Conservation (phyloP, 2,797 vertebrate genomes). For the Aulostomus chinensis region DNA sequence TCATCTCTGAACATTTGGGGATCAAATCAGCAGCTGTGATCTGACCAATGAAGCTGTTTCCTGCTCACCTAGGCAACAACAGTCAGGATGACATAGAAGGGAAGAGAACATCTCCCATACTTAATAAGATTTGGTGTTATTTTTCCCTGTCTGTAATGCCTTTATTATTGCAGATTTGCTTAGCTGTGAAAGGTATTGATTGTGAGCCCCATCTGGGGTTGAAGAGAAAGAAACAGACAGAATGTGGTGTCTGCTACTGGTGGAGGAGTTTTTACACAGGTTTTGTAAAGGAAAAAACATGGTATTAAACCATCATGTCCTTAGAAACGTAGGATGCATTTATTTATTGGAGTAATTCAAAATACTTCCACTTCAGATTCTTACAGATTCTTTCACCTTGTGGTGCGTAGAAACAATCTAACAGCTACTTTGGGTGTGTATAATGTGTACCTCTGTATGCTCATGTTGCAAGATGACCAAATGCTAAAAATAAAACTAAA, state of each 20-base stretch:
- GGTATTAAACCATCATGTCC: too few relatives aligned
- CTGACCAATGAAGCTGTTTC: slow-evolving; percentile 35
- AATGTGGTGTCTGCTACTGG: slow-evolving; percentile 46
- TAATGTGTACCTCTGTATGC: too few relatives aligned
- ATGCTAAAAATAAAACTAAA: too few relatives aligned
- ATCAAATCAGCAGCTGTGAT: slow-evolving; percentile 53
- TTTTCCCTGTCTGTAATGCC: slow-evolving; percentile 77
- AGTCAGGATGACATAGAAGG: slow-evolving; percentile 58
- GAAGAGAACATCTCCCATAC: slow-evolving; percentile 67
- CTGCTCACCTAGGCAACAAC: slow-evolving; percentile 65
- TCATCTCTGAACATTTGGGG: slow-evolving; percentile 60
- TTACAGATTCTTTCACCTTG: too few relatives aligned
- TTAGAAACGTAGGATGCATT: too few relatives aligned
- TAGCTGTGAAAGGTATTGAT: slow-evolving; percentile 80
- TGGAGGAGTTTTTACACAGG: slow-evolving; percentile 60
- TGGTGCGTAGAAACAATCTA: too few relatives aligned
- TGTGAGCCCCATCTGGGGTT: slow-evolving; percentile 59
- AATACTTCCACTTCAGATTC: too few relatives aligned
- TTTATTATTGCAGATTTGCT: slow-evolving; percentile 84
- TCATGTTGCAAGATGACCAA: too few relatives aligned
- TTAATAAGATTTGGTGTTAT: slow-evolving; percentile 79
- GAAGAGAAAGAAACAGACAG: slow-evolving; percentile 46
- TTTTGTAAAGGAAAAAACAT: slow-evolving; percentile 20
- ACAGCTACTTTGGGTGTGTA: too few relatives aligned
- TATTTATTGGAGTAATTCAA: slow-evolving; percentile 37